A percentile compares a stretch with the other conserved stretches of the same genome.
These are phyloP conservation scores for Wiebesia pumilae DNA, from an alignment of 1,140 invertebrate species.

Conservation along the genomic window DNA sequence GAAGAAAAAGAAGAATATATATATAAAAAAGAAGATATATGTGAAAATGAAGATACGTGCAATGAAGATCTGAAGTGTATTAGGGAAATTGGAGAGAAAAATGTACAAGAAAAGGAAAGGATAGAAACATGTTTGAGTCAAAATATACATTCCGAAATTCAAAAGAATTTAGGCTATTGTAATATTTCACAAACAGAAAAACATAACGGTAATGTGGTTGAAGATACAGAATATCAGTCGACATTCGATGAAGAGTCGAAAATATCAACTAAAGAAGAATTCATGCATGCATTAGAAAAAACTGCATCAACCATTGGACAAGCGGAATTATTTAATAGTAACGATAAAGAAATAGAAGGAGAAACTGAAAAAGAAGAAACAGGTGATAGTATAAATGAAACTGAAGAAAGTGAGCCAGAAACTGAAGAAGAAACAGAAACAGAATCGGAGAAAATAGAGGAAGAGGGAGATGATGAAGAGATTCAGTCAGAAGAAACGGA, in stretches of 20 bases:
- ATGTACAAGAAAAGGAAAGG: neutral
- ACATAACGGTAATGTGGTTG: conserved; percentile 59
- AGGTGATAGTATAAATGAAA: conserved; percentile 53
- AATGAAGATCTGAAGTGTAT: conserved; percentile 1
- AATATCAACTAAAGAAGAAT: neutral
- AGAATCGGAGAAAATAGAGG: conserved; percentile 20
- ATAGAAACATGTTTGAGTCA: neutral
- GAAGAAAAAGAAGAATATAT: neutral
- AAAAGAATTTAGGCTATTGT: conserved; percentile 55
- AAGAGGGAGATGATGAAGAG: conserved; percentile 13
- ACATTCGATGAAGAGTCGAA: neutral
- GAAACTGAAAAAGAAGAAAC: conserved; percentile 48
- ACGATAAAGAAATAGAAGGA: conserved; percentile 53
- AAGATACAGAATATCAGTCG: neutral
- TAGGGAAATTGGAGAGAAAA: neutral
- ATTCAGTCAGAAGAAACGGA: conserved; percentile 57
- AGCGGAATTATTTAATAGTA: conserved; percentile 56
- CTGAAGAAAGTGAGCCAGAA: conserved; percentile 45
- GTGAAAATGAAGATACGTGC: conserved; percentile 10
- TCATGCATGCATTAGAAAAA: neutral
- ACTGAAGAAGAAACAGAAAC: neutral
- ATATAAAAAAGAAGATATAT: neutral
- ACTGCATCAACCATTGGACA: conserved; percentile 39
- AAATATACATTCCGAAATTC: conserved; percentile 51
- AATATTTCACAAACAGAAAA: conserved; percentile 47